phyloP scores from a whole-genome alignment of 2,797 vertebrate species.

The Aldrovandia affinis region DNA sequence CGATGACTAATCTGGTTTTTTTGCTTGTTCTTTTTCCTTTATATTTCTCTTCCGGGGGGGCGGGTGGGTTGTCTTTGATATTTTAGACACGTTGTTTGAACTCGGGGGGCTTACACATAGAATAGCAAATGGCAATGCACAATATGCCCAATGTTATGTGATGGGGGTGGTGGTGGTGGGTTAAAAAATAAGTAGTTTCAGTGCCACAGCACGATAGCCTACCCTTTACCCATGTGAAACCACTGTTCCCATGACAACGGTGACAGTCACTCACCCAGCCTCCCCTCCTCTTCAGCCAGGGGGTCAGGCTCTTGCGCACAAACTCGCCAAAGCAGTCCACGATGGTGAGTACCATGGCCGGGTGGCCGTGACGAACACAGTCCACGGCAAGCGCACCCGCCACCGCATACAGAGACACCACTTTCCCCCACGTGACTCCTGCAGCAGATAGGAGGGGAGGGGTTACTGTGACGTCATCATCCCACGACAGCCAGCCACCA shows the following conservation, averaged over 20 bases:
- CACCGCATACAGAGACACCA: conserved; percentile 92
- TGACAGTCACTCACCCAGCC: conserved; percentile 91
- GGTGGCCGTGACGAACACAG: conserved; percentile 90
- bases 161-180: too few species aligned
- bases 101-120: too few species aligned
- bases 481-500: neutral
- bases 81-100: too few species aligned
- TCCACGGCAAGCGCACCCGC: conserved; percentile 91
- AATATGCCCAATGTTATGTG: too few species aligned
- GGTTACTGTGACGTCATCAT: conserved; percentile 9
- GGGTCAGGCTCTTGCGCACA: conserved; percentile 87
- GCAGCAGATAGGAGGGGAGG: conserved; percentile 17
- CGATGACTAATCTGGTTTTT: too few species aligned
- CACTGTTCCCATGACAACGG: neutral
- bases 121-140: too few species aligned
- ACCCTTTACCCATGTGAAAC: neutral
- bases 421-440: conserved; percentile 98
- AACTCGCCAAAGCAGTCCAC: conserved; percentile 97
- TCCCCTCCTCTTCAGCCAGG: conserved; percentile 88
- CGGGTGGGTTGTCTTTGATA: too few species aligned
- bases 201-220: too few species aligned
- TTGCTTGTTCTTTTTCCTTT: too few species aligned
- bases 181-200: too few species aligned
- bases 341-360: conserved; percentile 89
- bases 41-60: too few species aligned